Percentiles rank a stretch among this genome's conserved stretches.
phyloP scores from a whole-genome alignment of 1,140 invertebrate genomes.

The Pseudoatta argentina region DNA sequence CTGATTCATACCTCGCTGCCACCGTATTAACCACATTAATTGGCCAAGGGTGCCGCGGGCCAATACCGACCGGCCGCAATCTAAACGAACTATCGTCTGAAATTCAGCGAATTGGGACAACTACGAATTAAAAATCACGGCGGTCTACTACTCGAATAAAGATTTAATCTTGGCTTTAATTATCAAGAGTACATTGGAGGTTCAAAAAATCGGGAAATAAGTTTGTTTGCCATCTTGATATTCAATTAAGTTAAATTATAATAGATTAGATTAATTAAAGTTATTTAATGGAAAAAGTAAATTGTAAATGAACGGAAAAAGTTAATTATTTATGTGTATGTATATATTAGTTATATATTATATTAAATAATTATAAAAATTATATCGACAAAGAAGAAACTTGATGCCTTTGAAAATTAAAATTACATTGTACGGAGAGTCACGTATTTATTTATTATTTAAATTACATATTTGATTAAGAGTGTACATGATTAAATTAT shows the following conservation, averaged over 20 bases:
- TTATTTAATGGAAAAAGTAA: neutral
- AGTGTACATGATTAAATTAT: neutral
- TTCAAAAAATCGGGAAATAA: neutral
- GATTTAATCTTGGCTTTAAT: constrained; percentile 26
- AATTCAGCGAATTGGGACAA: constrained; percentile 19
- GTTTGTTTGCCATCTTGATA: neutral
- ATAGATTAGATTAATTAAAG: constrained; percentile 13
- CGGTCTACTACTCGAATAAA: constrained; percentile 15
- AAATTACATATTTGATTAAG: neutral
- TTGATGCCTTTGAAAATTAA: neutral
- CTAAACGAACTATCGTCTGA: constrained; percentile 56
- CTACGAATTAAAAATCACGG: constrained; percentile 30
- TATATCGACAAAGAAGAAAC: neutral
- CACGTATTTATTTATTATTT: neutral
- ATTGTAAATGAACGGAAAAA: neutral
- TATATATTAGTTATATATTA: neutral
- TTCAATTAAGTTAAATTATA: constrained; percentile 1
- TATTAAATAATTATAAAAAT: constrained; percentile 3
- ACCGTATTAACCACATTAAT: constrained; percentile 72
- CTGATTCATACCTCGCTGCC: constrained; percentile 75
- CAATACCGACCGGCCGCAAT: constrained; percentile 72
- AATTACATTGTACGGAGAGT: neutral
- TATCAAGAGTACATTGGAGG: neutral
- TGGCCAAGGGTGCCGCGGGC: constrained; percentile 60
- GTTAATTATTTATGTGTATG: neutral